Evolutionary conservation across 2,888 invertebrate species (phyloP).

Genomic region (Leptopterna dolabrata): DNA sequence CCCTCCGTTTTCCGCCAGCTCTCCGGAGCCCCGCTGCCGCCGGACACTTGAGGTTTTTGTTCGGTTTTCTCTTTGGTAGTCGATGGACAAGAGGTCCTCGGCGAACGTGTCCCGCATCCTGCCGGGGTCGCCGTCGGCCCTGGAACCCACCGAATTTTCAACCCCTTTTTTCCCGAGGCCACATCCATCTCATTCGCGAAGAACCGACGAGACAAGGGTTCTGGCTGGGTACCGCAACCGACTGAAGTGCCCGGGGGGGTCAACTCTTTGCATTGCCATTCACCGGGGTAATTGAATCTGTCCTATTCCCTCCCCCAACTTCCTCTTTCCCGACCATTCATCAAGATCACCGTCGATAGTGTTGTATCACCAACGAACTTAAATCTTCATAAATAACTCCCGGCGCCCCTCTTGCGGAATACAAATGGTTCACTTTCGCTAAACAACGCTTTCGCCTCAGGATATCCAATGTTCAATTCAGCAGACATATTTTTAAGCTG

Average conservation of each 20-base stretch:
- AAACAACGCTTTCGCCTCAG: background rate
- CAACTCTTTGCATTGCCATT: conserved; percentile 32
- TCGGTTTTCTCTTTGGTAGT: background rate
- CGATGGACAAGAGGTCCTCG: background rate
- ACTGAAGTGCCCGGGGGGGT: background rate
- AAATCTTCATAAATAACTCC: conserved; percentile 17
- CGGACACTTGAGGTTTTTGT: background rate
- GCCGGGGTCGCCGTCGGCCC: background rate
- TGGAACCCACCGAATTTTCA: background rate
- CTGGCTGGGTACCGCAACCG: background rate
- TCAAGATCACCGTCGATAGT: conserved; percentile 31
- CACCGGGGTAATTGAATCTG: conserved; percentile 38
- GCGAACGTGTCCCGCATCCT: background rate
- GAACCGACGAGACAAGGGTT: background rate
- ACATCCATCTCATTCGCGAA: background rate
- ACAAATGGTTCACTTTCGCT: background rate
- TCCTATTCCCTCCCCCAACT: background rate
- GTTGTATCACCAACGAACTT: conserved; percentile 16
- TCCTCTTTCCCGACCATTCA: conserved; percentile 9
- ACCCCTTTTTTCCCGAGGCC: background rate
- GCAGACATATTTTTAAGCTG: too few relatives aligned
- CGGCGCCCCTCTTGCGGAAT: background rate
- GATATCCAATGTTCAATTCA: background rate
- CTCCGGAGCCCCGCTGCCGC: background rate
- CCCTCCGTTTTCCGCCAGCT: background rate